These are phyloP conservation scores for Pipistrellus pygmaeus DNA, from an alignment of 2,797 vertebrate species.

Conservation along the genomic window DNA sequence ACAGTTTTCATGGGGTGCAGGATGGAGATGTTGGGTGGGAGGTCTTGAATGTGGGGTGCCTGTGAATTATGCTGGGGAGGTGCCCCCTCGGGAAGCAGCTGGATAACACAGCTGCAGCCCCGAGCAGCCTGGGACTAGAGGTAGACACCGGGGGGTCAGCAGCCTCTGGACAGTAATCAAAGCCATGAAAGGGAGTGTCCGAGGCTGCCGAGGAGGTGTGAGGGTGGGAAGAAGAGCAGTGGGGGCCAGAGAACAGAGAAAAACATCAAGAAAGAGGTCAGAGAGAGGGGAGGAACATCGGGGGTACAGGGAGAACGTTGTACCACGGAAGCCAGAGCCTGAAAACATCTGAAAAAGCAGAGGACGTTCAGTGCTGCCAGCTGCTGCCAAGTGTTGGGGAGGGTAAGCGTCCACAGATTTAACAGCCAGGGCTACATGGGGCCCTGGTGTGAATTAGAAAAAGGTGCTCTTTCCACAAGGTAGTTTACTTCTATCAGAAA, in stretches of 20 bases:
- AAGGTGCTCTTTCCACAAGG: slow-evolving; percentile 53
- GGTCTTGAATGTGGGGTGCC: background rate
- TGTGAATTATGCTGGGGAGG: background rate
- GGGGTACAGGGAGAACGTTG: background rate
- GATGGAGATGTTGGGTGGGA: background rate
- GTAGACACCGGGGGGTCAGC: background rate
- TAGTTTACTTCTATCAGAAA: slow-evolving; percentile 59
- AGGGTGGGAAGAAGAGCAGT: background rate
- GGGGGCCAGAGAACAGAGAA: background rate
- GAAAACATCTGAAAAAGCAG: background rate
- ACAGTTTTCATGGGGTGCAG: background rate
- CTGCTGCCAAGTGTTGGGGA: background rate
- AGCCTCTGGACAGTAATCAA: background rate
- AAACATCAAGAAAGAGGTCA: background rate
- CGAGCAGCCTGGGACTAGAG: background rate
- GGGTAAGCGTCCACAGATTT: background rate
- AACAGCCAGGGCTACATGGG: background rate
- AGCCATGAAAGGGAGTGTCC: background rate
- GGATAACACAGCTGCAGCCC: background rate
- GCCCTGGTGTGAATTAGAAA: slow-evolving; percentile 49
- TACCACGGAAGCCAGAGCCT: background rate
- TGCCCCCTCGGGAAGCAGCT: background rate
- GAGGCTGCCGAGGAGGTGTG: rapidly evolving
- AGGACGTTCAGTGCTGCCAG: background rate
- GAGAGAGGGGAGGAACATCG: background rate